Conservation (phyloP, 2,113 vertebrate species). For the Camelus dromedarius region DNA sequence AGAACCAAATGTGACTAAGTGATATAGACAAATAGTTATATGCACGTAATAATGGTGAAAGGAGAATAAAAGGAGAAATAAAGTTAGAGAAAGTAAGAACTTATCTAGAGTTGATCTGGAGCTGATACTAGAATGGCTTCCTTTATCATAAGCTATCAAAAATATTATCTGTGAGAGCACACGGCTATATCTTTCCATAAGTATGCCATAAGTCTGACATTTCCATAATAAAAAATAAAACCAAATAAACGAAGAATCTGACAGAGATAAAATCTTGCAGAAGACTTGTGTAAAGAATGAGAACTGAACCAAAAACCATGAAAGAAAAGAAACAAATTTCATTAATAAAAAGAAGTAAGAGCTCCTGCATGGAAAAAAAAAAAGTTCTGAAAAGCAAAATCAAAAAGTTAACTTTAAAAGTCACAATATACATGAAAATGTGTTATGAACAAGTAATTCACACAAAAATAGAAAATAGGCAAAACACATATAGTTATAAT, state of each 20-base stretch:
- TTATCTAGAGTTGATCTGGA: neutral
- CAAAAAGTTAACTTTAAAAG: neutral
- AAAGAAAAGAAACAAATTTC: neutral
- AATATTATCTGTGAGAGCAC: neutral
- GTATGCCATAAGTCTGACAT: neutral
- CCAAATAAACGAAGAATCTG: neutral
- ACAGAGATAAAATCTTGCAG: neutral
- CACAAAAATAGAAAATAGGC: neutral
- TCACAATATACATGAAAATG: neutral
- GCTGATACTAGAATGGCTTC: neutral
- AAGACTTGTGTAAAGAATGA: neutral
- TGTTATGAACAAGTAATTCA: neutral
- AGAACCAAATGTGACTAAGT: neutral
- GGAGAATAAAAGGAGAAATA: slow-evolving; percentile 5
- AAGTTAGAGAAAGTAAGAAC: slow-evolving; percentile 20
- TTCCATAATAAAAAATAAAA: neutral
- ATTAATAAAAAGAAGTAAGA: neutral
- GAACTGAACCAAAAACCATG: neutral
- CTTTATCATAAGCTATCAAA: neutral
- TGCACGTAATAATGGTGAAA: neutral
- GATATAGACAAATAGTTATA: neutral
- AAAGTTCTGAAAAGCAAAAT: neutral
- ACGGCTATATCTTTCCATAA: neutral
- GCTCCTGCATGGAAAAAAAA: neutral
- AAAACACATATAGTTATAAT: neutral